Evolutionary conservation across 2,797 vertebrate species (phyloP), one percentile per base, ranked within the genome.

Genomic region (Ispidina picta): DNA sequence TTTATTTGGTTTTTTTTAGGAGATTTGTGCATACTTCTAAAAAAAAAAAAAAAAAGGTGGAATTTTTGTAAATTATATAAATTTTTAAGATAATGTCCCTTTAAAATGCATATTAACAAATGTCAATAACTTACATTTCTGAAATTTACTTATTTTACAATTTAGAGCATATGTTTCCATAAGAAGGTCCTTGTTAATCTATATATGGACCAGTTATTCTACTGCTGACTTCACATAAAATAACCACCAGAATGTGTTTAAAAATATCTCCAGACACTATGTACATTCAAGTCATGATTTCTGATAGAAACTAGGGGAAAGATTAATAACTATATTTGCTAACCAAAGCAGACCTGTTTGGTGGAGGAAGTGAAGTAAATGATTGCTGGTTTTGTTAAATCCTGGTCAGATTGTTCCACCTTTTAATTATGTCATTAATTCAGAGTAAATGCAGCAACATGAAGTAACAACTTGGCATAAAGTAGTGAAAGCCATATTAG

Each of bases 361-460:
- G 21, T 65, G 29, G 9, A 55, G 15, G 4, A 90, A 55, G 15
- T 1, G 51, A 55, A 75, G 8, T 14, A 80, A 88, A 81, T 51
- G 52, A 65, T 58, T 44, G 1, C 5, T 72, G 29, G 2, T 58
- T 64, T 77, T 81, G 8, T 22, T 77, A 58, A 65, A 28, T 28
- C 4, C 14, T 78, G 12, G 10, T 43, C 28, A 39, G 10, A 17
- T 7, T 72, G 10, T 5, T 69, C 5, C 1, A 1, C 1, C 21
- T 65, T 73, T 51, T 54, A 76, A 29, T 2, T 26, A 21, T 33
- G 10, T 22, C 10, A 41, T 56, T 77, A 70, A 72, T 65, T 69
- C 56, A 62, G 10, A 59, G 2, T 43, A 49, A 4, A 5, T 70
- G 5, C 29, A 52, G 26, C 4, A 72, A 48, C 4, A 2, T 39